Base-by-base conservation (phyloP, 2,113 vertebrate species). In the Rafetus swinhoei region DNA sequence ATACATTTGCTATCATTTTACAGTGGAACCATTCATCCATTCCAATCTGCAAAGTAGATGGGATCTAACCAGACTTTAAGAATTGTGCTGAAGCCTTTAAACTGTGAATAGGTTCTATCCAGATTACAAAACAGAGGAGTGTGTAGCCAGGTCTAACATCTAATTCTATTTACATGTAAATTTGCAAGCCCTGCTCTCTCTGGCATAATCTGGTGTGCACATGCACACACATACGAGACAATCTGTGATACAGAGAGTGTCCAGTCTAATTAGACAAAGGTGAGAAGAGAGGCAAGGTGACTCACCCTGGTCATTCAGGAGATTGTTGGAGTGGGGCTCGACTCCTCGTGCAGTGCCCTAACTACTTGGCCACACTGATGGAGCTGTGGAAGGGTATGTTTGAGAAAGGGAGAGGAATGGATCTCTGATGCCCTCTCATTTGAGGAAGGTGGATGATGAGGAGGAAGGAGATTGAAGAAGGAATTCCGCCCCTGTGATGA, bases 41-140 rank as follows among this genome's bases (percentile, higher is more conserved):
- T 95, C 65, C 95, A 72, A 95, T 96, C 96, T 90, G 35, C 22
- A 29, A 92, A 93, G 85, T 96, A 94, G 95, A 95, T 96, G 93
- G 92, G 74, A 91, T 94, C 96, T 91, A 97, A 95, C 87, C 95
- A 91, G 6, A 89, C 90, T 97, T 94, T 93, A 95, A 96, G 95
- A 74, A 85, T 86, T 21, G 65, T 0, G 1, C 90, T 96, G 53
- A 77, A 53, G 60, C 95, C 92, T 97, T 95, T 92, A 94, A 92
- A 90, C 87, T 94, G 93, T 94, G 93, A 94, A 91, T 94, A 90
- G 89, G 92, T 96, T 93, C 90, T 80, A 81, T 90, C 91, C 82
- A 90, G 89, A 95, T 92, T 93, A 92, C 84, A 83, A 80, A 91
- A 87, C 0, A 19, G 81, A 92, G 80, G 85, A 93, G 39, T 92